Evolutionary conservation across 2,888 invertebrate genomes (phyloP), one percentile per base, ranked within the genome.

Genomic region (Rhagonycha fulva): DNA sequence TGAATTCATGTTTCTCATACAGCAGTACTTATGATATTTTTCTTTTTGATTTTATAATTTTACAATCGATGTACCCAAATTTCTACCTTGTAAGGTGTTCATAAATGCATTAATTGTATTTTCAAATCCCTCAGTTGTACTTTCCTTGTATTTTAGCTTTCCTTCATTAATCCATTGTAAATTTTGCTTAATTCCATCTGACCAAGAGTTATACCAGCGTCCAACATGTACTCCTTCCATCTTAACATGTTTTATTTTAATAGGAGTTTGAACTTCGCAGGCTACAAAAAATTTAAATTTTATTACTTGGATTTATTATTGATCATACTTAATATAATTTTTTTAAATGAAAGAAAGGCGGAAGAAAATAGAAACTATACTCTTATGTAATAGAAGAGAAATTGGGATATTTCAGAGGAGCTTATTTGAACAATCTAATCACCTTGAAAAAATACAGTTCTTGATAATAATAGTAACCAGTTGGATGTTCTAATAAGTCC

Each of bases 11-110:
- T 7, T 26, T 26, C 26, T 62, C 62, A 19, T 62, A 19, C n/a
- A 62, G 3, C 2, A 62, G 9, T 62, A 9, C 4, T 63, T 19
- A 19, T 19, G 2, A 19, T 19, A 19, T 19, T 19, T 19, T 19
- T 19, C 19, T 19, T 19, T 63, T 23, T 7, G 14, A 24, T 63
- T 70, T 76, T 70, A 76, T 12, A 82, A 76, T 88, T 92, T 91
- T 12, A 94, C 91, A 78, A 94, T 86, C 30, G 93, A 92, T 89
- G 94, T 94, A 70, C 94, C 95, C 28, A 89, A 89, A 85, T 93
- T 94, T 82, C 91, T 91, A 28, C 94, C 94, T 71, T 76, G 71
- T 24, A 84, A 86, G 84, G 94, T 89, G 12, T 91, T 92, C 73
- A 91, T 88, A 76, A 94, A 91, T 60, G 94, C 93, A 70, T 92